A percentile compares a stretch with the other conserved stretches of the same genome.
Evolutionary conservation across 2,888 invertebrate genomes (phyloP).

Genomic region (Lydus trimaculatus): DNA sequence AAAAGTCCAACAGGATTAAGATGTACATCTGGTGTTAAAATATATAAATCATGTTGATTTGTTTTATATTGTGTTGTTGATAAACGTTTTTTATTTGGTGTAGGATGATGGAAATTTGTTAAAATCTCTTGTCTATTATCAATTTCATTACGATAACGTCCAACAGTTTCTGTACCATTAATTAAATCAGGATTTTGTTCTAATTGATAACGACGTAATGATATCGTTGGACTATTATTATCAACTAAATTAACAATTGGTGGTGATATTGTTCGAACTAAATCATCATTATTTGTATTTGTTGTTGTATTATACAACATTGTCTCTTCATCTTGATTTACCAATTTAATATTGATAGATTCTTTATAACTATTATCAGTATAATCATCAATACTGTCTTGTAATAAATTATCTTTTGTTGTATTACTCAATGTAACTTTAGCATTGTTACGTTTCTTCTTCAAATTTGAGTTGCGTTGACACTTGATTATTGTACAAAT

Average conservation of each 20-base stretch:
- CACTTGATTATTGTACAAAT: conserved; percentile 68
- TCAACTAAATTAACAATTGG: conserved; percentile 62
- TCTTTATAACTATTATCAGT: conserved; percentile 47
- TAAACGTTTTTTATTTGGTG: conserved; percentile 19
- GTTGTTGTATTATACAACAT: conserved; percentile 48
- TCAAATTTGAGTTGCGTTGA: conserved; percentile 53
- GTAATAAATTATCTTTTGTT: conserved; percentile 52
- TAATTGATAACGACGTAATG: conserved; percentile 61
- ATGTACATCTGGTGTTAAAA: conserved; percentile 72
- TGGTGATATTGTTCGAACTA: conserved; percentile 47
- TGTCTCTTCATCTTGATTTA: conserved; percentile 47
- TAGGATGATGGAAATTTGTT: conserved; percentile 10
- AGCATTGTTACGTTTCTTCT: conserved; percentile 66
- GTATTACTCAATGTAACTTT: conserved; percentile 59
- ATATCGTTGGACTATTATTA: conserved; percentile 66
- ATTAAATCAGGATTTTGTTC: conserved; percentile 84
- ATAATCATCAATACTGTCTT: conserved; percentile 52
- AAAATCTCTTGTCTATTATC: conserved; percentile 17
- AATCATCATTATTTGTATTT: conserved; percentile 13
- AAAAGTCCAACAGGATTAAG: conserved; percentile 78
- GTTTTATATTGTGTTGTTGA: conserved; percentile 27
- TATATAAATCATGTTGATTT: conserved; percentile 65
- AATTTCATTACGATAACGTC: conserved; percentile 31
- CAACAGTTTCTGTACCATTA: conserved; percentile 75
- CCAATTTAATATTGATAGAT: conserved; percentile 43